phyloP scores from a whole-genome alignment of 2,888 invertebrate species.

The Clanis bilineata region DNA sequence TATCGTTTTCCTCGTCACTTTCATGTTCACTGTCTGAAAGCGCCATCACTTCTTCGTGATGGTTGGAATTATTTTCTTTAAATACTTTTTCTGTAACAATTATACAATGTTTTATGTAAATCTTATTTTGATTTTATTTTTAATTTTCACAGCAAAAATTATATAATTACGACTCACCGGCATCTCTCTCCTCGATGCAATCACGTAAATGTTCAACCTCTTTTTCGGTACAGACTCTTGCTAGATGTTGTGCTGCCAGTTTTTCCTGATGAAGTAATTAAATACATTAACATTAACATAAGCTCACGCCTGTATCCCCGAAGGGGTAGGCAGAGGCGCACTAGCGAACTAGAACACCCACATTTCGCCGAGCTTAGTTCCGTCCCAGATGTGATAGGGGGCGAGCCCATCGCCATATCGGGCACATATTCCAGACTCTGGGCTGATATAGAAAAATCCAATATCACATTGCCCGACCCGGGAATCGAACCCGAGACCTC shows the following conservation, averaged over 20 bases:
- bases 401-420: no score
- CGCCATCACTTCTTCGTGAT: slow-evolving; percentile 40
- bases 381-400: no score
- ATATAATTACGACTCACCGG: slow-evolving; percentile 38
- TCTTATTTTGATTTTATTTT: neutral
- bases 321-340: no score
- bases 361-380: no score
- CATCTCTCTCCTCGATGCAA: slow-evolving; percentile 66
- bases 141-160: neutral
- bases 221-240: slow-evolving; percentile 52
- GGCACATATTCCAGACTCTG: no score
- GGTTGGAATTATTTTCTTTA: slow-evolving; percentile 32
- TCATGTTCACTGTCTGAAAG: slow-evolving; percentile 51
- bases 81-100: slow-evolving; percentile 53
- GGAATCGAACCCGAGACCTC: no score
- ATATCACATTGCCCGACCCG: no score
- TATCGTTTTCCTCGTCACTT: slow-evolving; percentile 46
- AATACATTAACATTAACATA: no score
- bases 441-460: no score
- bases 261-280: slow-evolving; percentile 46
- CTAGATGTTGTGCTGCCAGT: slow-evolving; percentile 50
- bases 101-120: neutral
- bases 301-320: no score
- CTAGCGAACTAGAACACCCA: no score
- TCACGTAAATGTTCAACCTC: slow-evolving; percentile 60